Evolutionary conservation across 2,888 invertebrate genomes (phyloP), one percentile per base, ranked within the genome.

Genomic region (Opisthograptis luteolata): DNA sequence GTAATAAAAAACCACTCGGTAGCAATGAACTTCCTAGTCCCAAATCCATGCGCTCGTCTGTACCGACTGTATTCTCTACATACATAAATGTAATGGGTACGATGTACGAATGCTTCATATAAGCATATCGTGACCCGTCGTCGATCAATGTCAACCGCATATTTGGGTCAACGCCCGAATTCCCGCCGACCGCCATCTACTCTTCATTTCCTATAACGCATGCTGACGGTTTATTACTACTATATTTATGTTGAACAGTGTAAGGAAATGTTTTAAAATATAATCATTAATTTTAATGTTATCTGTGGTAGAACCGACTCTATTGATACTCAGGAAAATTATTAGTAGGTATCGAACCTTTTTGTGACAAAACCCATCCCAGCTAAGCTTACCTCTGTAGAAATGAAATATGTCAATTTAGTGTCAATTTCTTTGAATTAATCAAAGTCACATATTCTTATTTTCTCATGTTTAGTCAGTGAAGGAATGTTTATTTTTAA

Each of bases 61-160:
- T 55, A 49, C 57, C 62, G 56, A 56, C 42, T 54, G 58, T 60
- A 50, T 32, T 14, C 13, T 22, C n/a, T 34, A 39, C 25, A 36
- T 36, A n/a, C n/a, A n/a, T n/a, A n/a, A n/a, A n/a, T n/a, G n/a
- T n/a, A n/a, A n/a, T n/a, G n/a, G n/a, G 48, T 53, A 62, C 58
- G 60, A 53, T 59, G 68, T 67, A 76, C 76, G 72, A 74, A 79
- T 82, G 81, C 78, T 81, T 79, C 79, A 78, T 84, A 77, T 71
- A 74, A 73, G 77, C 79, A 81, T 82, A 83, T 81, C 76, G 81
- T 77, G 81, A 74, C 73, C 78, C 78, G 77, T 84, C 87, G 84
- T 87, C 87, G 88, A 89, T 89, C 88, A 89, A 88, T 89, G 88
- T 89, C 88, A 88, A 81, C 85, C 83, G 81, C 84, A 87, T 87